Evolutionary conservation across 2,888 invertebrate species (phyloP).

Genomic region (Hydroisotoma schaefferi): DNA sequence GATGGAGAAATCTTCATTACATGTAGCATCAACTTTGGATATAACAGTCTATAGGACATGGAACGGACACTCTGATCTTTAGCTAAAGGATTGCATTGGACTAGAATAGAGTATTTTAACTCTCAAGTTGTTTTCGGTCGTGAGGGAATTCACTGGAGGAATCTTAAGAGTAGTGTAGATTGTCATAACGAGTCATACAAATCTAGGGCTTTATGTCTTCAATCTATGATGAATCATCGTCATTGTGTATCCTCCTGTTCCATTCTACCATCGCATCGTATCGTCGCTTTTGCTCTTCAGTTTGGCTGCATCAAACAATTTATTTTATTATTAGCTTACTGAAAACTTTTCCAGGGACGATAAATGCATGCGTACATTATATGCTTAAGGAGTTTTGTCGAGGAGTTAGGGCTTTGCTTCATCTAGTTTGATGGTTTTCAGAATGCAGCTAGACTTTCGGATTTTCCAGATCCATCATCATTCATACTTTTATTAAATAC

Average conservation of each 20-base stretch:
- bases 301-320: neutral
- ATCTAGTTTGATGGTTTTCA: conserved; percentile 2
- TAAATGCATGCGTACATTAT: too few species aligned
- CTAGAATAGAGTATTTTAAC: neutral
- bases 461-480: conserved; percentile 3
- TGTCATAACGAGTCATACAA: conserved; percentile 5
- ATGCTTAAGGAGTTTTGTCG: neutral
- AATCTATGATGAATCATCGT: conserved; percentile 14
- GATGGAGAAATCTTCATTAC: neutral
- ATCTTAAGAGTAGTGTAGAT: conserved; percentile 19
- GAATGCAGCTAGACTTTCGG: neutral
- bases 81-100: neutral
- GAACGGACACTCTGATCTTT: too few species aligned
- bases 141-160: conserved; percentile 26
- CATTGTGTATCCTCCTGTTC: neutral
- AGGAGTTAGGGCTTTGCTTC: neutral
- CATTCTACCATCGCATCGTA: neutral
- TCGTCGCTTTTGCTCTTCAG: neutral
- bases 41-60: neutral
- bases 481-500: neutral
- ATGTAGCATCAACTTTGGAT: neutral
- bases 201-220: conserved; percentile 2
- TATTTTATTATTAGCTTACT: neutral
- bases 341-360: neutral
- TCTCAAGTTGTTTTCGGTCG: conserved; percentile 13